phyloP scores from a whole-genome alignment of 2,888 invertebrate genomes.

The Platycheirus rosarum region DNA sequence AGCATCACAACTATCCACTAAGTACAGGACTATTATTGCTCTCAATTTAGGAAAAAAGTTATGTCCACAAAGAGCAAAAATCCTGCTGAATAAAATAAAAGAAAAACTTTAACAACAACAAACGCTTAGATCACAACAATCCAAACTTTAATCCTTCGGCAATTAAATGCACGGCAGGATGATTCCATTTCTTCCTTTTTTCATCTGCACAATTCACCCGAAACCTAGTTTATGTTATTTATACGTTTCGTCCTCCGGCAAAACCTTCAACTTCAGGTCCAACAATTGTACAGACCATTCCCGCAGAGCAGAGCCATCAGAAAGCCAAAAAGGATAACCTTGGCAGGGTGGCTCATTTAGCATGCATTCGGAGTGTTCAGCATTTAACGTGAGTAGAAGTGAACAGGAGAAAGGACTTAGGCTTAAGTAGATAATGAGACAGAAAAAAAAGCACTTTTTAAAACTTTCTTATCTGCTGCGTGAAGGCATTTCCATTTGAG shows the following conservation, averaged over 20 bases:
- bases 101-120: constrained; percentile 9
- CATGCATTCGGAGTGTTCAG: constrained; percentile 65
- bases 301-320: background rate
- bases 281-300: background rate
- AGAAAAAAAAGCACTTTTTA: constrained; percentile 69
- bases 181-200: background rate
- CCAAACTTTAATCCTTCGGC: constrained; percentile 59
- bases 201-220: background rate
- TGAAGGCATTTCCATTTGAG: constrained; percentile 6
- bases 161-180: constrained; percentile 56
- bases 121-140: constrained; percentile 9
- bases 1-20: constrained; percentile 45
- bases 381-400: constrained; percentile 48
- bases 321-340: constrained; percentile 52
- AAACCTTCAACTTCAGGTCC: constrained; percentile 21
- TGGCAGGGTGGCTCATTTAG: constrained; percentile 67
- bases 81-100: constrained; percentile 14
- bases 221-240: constrained; percentile 18
- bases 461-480: constrained; percentile 62
- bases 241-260: constrained; percentile 7
- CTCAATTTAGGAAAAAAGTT: constrained; percentile 34
- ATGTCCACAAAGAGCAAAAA: constrained; percentile 50
- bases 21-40: constrained; percentile 48
- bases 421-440: constrained; percentile 72
- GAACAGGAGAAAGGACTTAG: constrained; percentile 65